Conservation (phyloP, 2,113 vertebrate species). For the Pholis gunnellus region DNA sequence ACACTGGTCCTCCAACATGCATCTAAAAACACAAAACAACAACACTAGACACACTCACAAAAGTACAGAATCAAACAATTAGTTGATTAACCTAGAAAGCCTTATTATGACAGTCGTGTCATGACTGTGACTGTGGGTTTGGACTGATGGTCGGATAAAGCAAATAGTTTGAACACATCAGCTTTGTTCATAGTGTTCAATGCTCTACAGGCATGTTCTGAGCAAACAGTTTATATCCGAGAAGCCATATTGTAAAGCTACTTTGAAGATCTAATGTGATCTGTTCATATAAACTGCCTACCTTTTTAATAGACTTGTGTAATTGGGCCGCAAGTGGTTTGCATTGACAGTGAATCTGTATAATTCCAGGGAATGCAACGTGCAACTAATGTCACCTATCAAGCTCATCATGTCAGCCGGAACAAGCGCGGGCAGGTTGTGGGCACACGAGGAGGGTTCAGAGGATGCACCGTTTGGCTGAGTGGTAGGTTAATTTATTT, state of each 20-base stretch:
- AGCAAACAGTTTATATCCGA: neutral
- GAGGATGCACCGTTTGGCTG: constrained; percentile 98
- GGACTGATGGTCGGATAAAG: neutral
- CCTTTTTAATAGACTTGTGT: neutral
- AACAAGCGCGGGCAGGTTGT: constrained; percentile 98
- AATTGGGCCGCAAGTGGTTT: neutral
- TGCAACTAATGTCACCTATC: constrained; percentile 98
- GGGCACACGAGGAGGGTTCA: constrained; percentile 96
- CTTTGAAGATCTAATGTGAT: neutral
- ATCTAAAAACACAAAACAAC: neutral
- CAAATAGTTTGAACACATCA: neutral
- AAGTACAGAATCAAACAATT: neutral
- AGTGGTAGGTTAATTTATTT: constrained; percentile 86
- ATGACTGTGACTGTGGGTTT: neutral
- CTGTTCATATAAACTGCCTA: neutral
- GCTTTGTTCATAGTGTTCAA: neutral
- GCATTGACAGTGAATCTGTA: neutral
- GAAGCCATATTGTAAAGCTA: neutral
- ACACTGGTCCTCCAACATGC: neutral
- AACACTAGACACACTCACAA: neutral
- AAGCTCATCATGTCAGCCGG: constrained; percentile 97
- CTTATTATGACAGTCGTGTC: neutral
- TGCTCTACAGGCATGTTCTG: neutral
- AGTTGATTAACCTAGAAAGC: neutral
- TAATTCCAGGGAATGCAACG: constrained; percentile 92